A percentile compares a stretch with the other conserved stretches of the same genome.
phyloP scores from a whole-genome alignment of 2,113 vertebrate genomes.

The Emydura subglobosa region DNA sequence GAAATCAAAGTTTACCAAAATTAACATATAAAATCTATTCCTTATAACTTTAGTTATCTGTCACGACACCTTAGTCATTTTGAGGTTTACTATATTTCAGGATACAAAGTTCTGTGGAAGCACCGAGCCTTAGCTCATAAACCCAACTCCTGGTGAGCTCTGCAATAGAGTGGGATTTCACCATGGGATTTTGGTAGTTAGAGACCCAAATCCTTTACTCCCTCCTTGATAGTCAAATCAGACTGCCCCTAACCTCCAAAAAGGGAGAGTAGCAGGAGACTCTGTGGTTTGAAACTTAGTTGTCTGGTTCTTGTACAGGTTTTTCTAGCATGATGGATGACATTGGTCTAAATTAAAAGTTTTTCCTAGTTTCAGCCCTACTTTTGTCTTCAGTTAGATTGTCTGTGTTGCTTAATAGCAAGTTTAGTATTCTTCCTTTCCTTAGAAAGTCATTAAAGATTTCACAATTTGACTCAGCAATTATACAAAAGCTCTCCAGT shows the following conservation, averaged over 20 bases:
- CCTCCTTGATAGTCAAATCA: neutral
- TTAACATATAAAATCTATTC: neutral
- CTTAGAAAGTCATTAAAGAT: constrained; percentile 50
- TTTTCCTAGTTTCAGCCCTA: neutral
- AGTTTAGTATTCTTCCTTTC: neutral
- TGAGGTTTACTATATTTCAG: neutral
- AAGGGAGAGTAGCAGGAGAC: neutral
- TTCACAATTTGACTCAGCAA: constrained; percentile 19
- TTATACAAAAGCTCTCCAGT: neutral
- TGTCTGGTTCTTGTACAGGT: neutral
- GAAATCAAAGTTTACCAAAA: neutral
- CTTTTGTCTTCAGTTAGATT: neutral
- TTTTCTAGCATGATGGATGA: neutral
- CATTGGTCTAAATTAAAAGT: neutral
- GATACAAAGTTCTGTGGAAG: constrained; percentile 13
- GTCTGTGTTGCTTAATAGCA: neutral
- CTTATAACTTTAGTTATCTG: neutral
- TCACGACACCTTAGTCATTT: neutral
- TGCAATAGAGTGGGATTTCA: neutral
- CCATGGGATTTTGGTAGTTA: neutral
- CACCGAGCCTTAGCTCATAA: neutral
- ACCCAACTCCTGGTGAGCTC: neutral
- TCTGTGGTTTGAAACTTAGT: neutral
- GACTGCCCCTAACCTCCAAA: neutral
- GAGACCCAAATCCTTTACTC: neutral